phyloP scores from a whole-genome alignment of 64 coral and sea anemone species.

The Exaiptasia diaphana region DNA sequence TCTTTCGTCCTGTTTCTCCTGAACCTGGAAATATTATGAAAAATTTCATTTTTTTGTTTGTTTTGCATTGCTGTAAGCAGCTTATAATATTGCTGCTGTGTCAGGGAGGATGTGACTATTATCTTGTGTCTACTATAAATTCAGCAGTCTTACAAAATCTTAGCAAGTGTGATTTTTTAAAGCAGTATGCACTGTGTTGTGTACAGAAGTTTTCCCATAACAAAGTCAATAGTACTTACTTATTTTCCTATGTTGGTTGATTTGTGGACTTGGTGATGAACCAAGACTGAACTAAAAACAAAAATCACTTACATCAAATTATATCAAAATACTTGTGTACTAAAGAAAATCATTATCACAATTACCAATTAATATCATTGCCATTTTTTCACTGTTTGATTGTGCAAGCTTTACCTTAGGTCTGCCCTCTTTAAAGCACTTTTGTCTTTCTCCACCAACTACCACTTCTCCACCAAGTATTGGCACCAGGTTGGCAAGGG shows the following conservation, averaged over 20 bases:
- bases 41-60: too few relatives aligned
- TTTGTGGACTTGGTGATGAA: background rate
- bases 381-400: background rate
- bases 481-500: slow-evolving; percentile 67
- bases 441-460: slow-evolving; percentile 67
- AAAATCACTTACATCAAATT: background rate
- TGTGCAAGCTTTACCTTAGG: slow-evolving; percentile 76
- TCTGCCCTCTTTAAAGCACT: slow-evolving; percentile 74
- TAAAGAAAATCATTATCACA: background rate
- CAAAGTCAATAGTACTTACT: background rate
- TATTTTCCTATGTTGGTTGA: background rate
- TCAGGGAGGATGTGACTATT: too few relatives aligned
- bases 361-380: background rate
- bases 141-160: too few relatives aligned
- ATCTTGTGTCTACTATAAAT: too few relatives aligned
- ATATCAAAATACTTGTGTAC: background rate
- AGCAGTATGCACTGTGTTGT: too few relatives aligned
- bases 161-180: too few relatives aligned
- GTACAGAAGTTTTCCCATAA: too few relatives aligned
- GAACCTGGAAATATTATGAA: too few relatives aligned
- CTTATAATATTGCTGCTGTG: too few relatives aligned
- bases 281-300: background rate
- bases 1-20: too few relatives aligned
- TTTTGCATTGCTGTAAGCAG: too few relatives aligned
- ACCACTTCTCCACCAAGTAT: slow-evolving; percentile 70